phyloP scores from a whole-genome alignment of 2,113 vertebrate species.

The Sturnira hondurensis region DNA sequence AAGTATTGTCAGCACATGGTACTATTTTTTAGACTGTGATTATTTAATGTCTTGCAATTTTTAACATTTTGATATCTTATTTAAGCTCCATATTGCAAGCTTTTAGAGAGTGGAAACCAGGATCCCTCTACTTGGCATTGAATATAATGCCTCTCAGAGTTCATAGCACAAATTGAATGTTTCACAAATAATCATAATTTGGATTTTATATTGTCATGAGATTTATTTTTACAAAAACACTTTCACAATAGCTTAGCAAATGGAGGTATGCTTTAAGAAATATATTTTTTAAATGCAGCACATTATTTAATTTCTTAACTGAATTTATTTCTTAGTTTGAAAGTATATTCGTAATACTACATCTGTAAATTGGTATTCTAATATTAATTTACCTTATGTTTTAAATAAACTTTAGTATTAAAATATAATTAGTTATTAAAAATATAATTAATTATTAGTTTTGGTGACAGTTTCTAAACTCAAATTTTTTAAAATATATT shows the following conservation, averaged over 20 bases:
- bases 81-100: neutral
- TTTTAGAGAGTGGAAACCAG: neutral
- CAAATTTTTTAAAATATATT: neutral
- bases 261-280: neutral
- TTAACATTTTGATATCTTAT: slow-evolving; percentile 15
- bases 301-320: neutral
- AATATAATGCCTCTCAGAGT: neutral
- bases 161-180: neutral
- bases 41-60: neutral
- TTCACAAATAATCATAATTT: slow-evolving; percentile 10
- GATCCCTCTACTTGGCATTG: neutral
- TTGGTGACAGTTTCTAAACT: neutral
- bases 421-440: neutral
- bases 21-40: neutral
- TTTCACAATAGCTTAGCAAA: slow-evolving; percentile 10
- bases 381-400: neutral
- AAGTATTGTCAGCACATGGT: neutral
- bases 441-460: neutral
- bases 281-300: slow-evolving; percentile 11
- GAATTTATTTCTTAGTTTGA: neutral
- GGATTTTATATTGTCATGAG: neutral
- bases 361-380: neutral
- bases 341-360: neutral
- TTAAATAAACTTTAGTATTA: neutral
- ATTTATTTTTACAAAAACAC: neutral